Evolutionary conservation across 2,797 vertebrate genomes (phyloP).

Genomic region (Linurgus olivaceus): DNA sequence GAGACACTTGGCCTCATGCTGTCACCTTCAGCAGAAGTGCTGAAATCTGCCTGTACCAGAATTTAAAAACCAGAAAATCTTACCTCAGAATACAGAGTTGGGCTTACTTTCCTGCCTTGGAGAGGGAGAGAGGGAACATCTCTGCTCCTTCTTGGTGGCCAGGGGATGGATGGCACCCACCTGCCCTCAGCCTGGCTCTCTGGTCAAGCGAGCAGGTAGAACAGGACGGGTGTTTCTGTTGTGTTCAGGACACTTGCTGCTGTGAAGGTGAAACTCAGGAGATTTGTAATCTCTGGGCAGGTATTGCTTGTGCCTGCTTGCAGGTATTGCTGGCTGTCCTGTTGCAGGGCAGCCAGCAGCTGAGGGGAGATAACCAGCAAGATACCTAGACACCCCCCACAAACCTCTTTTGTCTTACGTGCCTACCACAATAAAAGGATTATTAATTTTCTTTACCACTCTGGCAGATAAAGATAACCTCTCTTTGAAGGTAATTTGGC

Average conservation of each 20-base stretch:
- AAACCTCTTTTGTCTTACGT: not conserved
- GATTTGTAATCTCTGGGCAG: not conserved
- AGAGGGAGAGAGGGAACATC: not conserved
- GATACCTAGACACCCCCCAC: not conserved
- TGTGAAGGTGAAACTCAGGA: not conserved
- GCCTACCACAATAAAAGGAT: conserved; percentile 19
- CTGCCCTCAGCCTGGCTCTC: not conserved
- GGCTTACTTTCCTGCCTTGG: not conserved
- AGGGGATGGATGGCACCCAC: not conserved
- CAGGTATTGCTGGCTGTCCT: too few relatives aligned
- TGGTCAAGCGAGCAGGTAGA: not conserved
- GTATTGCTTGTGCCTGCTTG: not conserved
- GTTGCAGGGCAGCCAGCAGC: not conserved
- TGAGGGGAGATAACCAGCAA: not conserved
- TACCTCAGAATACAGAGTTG: rapidly evolving
- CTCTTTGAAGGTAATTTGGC: conserved; percentile 40
- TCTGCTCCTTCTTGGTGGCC: not conserved
- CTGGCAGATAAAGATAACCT: conserved; percentile 11
- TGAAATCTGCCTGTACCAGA: not conserved
- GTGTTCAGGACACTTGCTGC: not conserved
- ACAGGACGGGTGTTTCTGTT: rapidly evolving
- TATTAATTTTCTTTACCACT: conserved; percentile 25
- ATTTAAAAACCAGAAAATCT: not conserved
- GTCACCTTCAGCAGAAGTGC: not conserved
- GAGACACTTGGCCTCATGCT: not conserved